Percentiles rank a stretch among this genome's conserved stretches.
Conservation (phyloP, 2,797 vertebrate genomes). For the Staurois parvus region DNA sequence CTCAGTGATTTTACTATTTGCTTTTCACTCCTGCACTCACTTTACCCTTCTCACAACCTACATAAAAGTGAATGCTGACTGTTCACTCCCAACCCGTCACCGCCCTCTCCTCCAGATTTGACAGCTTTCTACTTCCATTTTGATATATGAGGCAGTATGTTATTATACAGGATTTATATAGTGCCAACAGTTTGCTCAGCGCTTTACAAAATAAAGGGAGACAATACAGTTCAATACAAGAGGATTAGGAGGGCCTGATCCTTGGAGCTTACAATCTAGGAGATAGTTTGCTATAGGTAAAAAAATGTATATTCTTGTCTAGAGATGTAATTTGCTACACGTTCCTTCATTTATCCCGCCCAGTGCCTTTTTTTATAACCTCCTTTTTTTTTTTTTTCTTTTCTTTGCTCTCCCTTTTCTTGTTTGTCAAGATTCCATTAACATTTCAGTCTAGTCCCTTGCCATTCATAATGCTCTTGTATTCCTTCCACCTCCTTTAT, state of each 20-base stretch:
- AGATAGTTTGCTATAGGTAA: neutral
- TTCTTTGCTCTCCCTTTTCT: neutral
- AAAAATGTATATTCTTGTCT: neutral
- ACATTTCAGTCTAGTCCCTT: neutral
- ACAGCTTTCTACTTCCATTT: no score
- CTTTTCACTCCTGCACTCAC: neutral
- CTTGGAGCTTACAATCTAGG: no score
- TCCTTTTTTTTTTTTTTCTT: neutral
- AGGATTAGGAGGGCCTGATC: no score
- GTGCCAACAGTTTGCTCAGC: no score
- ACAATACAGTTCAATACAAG: no score
- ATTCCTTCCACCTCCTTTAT: neutral
- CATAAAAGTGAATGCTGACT: neutral
- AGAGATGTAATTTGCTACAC: neutral
- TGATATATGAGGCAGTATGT: neutral
- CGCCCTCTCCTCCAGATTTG: neutral
- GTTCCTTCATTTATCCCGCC: neutral
- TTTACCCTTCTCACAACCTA: neutral
- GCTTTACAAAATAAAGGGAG: no score
- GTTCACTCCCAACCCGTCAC: neutral
- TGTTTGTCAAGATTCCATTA: conserved; percentile 10
- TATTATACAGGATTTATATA: no score
- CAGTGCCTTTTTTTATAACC: neutral
- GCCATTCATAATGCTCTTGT: neutral
- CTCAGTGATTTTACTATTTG: neutral